Evolutionary conservation across 2,888 invertebrate species (phyloP), one percentile per base, ranked within the genome.

Genomic region (Temnothorax rugatulus): DNA sequence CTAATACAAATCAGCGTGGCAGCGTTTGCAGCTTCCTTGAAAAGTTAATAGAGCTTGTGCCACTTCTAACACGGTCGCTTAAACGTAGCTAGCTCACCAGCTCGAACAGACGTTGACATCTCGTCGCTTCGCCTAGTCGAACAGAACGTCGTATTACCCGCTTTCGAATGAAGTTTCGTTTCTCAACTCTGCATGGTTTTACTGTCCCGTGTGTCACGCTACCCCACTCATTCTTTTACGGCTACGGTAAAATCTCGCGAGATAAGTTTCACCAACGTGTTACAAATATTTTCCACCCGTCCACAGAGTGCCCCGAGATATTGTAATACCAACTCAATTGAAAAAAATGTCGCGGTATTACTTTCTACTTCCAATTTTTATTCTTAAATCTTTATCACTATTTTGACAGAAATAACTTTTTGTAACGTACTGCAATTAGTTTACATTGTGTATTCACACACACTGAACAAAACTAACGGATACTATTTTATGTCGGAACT

Each of bases 1-100:
- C 50, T 69, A 82, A 74, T 74, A 84, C 66, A 75, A 82, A 84
- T 84, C 57, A 47, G 50, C 69, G 25, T 50, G n/a, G 71, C n/a
- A n/a, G n/a, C 54, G 50, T 63, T 77, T 63, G 69, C 54, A 44
- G 61, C 41, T 63, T 68, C n/a, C 57, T 83, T 88, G 88, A 87
- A 87, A 89, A 89, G 86, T 89, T 88, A 87, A 89, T 88, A 88
- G 85, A 83, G 85, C 79, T 83, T 84, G 83, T 71, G 82, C 82
- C 85, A 83, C 82, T 54, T 83, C 71, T 83, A 69, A 71, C 47
- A 47, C 52, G 52, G 57, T 64, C 50, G 50, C 29, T 66, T 84
- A 82, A 84, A 75, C 61, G 61, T 52, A 76, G 41, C 52, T 74
- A 74, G 41, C 34, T 73, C 29, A 52, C 63, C n/a, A 9, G 54